Base-by-base conservation (phyloP, 2,113 vertebrate species). In the Amphiprion ocellaris region DNA sequence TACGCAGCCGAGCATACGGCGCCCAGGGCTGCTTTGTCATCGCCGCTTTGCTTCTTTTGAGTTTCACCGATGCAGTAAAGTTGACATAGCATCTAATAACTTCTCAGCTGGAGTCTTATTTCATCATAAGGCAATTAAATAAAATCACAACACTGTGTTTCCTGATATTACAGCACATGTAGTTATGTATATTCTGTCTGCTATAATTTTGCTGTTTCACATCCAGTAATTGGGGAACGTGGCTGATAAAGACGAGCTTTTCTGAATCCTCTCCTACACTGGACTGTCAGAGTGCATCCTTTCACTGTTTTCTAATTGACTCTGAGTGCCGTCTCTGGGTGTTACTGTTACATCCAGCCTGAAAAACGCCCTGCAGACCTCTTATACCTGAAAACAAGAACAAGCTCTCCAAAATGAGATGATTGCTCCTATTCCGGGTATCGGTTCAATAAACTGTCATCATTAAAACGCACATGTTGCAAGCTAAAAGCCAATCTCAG, bases 221-320 rank as follows among this genome's bases (percentile, higher is more conserved):
- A 44, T 14, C 30, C 39, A 10, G 5, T 19, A 77, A 82, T 41
- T 59, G 50, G 26, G 6, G 28, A 62, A 39, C 41, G 24, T 39
- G n/a, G 3, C 30, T 59, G 7, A 19, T 62, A 84, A 58, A 75
- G 54, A 60, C 10, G 0, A 5, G 26, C 39, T 68, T 54, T 50
- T 56, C 41, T 55, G 9, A 49, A 23, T 69, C 52, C 3, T 21
- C 5, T 46, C 9, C 72, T 41, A 15, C 0, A 2, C 7, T 3
- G 5, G 16, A 39, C 23, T 33, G 62, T 56, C 61, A 68, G 1
- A 0, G 21, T 8, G 30, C 0, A 5, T 74, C 33, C 77, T 23
- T 30, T 69, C 60, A 60, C 14, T 49, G 37, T 49, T 74, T 68
- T 73, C 46, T 67, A 74, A 78, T 58, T 68, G 69, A 68, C 61